These are phyloP conservation scores for Callipepla squamata DNA, from an alignment of 2,113 vertebrate genomes.

Conservation along the genomic window DNA sequence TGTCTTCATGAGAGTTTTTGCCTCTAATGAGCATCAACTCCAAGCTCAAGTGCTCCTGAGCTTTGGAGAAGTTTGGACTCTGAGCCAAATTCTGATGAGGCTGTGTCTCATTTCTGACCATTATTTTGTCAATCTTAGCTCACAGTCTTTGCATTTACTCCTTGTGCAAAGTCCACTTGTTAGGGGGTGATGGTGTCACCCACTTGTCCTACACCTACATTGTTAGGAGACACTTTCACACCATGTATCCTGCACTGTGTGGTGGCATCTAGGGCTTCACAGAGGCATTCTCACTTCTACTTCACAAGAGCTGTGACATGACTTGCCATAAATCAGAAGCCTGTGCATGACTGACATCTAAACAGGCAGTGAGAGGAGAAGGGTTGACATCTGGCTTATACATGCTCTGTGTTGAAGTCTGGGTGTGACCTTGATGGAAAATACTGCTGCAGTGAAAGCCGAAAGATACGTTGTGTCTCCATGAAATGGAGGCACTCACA, in stretches of 20 bases:
- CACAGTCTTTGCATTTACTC: not conserved
- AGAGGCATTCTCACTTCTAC: conserved; percentile 39
- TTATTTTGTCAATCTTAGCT: not conserved
- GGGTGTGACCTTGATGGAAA: not conserved
- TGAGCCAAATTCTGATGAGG: not conserved
- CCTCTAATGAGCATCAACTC: not conserved
- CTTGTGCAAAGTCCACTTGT: not conserved
- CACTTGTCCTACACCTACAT: conserved; percentile 4
- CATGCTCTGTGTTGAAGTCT: not conserved
- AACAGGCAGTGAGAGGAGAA: not conserved
- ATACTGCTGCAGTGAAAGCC: not conserved
- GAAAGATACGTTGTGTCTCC: not conserved
- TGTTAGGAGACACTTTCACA: not conserved
- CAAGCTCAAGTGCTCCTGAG: not conserved
- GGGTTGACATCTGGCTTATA: not conserved
- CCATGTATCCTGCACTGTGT: not conserved
- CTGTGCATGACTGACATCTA: not conserved
- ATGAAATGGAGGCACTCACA: not conserved
- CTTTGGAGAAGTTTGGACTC: not conserved
- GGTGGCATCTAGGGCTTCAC: not conserved
- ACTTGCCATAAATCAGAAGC: conserved; percentile 36
- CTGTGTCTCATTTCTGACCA: not conserved
- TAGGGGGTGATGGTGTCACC: not conserved
- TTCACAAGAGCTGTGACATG: not conserved
- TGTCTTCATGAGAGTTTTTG: not conserved